These are phyloP conservation scores for Druon quercuslanigerum DNA, from an alignment of 1,140 invertebrate species.

Conservation along the genomic window DNA sequence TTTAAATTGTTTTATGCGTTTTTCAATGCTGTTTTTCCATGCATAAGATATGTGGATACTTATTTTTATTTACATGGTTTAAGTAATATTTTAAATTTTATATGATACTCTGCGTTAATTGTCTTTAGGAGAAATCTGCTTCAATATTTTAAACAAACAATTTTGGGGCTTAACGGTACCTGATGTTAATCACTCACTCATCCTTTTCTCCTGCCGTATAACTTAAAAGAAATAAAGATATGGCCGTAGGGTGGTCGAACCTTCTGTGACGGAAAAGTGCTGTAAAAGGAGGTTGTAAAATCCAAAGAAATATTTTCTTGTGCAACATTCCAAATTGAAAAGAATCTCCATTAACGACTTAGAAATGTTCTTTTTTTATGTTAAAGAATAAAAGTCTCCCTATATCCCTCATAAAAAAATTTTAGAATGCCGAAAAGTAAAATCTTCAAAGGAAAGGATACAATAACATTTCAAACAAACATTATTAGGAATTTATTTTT, in stretches of 20 bases:
- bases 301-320: conserved; percentile 4
- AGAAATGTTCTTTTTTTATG: conserved; percentile 6
- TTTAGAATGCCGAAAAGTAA: neutral
- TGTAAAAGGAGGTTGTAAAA: conserved; percentile 25
- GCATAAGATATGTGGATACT: too few relatives aligned
- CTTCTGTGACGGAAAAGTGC: neutral
- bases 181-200: conserved; percentile 23
- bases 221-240: conserved; percentile 17
- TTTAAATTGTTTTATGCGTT: too few relatives aligned
- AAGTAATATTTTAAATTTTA: neutral
- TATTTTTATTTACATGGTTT: too few relatives aligned
- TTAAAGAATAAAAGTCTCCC: neutral
- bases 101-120: neutral
- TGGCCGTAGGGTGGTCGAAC: conserved; percentile 1
- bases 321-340: neutral
- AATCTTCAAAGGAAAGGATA: too few relatives aligned
- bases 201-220: neutral
- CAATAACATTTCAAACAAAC: too few relatives aligned
- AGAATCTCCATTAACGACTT: neutral
- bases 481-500: too few relatives aligned
- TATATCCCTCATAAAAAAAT: neutral
- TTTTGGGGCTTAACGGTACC: neutral
- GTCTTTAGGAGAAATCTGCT: neutral
- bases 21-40: too few relatives aligned
- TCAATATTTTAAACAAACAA: conserved; percentile 14